Conservation (phyloP, 1,140 invertebrate species). For the Octopus sinensis region DNA sequence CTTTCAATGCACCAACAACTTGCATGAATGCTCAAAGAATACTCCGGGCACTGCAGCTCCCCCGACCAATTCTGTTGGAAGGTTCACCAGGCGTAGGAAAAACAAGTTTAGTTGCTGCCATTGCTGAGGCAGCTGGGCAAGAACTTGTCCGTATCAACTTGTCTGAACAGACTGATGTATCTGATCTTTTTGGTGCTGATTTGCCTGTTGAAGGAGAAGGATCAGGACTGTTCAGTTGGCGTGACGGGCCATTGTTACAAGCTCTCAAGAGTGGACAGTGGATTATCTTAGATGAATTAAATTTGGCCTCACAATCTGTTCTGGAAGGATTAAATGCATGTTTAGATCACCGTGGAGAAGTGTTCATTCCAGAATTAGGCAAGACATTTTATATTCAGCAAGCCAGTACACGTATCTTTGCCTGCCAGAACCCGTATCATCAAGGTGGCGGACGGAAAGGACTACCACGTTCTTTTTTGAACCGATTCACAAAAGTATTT, state of each 20-base stretch:
- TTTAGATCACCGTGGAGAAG: slow-evolving; percentile 93
- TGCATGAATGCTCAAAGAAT: slow-evolving; percentile 78
- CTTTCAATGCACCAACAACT: slow-evolving; percentile 74
- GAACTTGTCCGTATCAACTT: slow-evolving; percentile 88
- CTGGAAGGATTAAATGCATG: slow-evolving; percentile 97
- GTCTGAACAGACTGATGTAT: slow-evolving; percentile 97
- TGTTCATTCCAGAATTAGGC: slow-evolving; percentile 92
- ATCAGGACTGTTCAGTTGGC: slow-evolving; percentile 84
- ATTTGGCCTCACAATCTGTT: slow-evolving; percentile 96
- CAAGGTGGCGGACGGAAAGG: slow-evolving; percentile 94
- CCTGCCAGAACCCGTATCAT: slow-evolving; percentile 95
- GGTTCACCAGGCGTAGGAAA: slow-evolving; percentile 98
- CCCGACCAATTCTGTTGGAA: slow-evolving; percentile 86
- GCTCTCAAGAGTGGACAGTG: slow-evolving; percentile 90
- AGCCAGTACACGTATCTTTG: slow-evolving; percentile 81
- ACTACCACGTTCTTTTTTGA: slow-evolving; percentile 93
- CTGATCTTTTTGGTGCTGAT: slow-evolving; percentile 97
- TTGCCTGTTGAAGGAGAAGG: slow-evolving; percentile 82
- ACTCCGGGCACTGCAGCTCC: slow-evolving; percentile 80
- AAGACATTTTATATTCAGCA: slow-evolving; percentile 74
- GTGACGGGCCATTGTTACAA: slow-evolving; percentile 89
- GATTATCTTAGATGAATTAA: slow-evolving; percentile 98
- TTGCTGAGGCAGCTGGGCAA: slow-evolving; percentile 81
- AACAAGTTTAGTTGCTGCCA: slow-evolving; percentile 87
- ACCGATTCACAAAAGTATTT: slow-evolving; percentile 91